Conservation (phyloP, 2,888 invertebrate species). For the Dendrolimus houi region DNA sequence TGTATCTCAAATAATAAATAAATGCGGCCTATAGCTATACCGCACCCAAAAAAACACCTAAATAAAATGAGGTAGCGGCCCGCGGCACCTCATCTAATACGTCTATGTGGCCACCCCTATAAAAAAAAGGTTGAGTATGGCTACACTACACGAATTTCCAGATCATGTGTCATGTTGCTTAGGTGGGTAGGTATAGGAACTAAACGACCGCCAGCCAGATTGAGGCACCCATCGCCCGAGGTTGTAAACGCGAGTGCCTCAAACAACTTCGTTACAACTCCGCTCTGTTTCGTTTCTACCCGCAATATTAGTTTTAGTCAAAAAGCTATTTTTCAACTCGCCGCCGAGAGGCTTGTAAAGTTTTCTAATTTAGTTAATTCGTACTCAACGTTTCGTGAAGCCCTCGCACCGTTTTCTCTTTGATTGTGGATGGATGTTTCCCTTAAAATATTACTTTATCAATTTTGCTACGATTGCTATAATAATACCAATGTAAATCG, state of each 20-base stretch:
- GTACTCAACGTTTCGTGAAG: conserved; percentile 49
- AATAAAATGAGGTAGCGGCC: too few relatives aligned
- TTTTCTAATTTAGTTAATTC: conserved; percentile 73
- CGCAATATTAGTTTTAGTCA: conserved; percentile 73
- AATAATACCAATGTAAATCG: conserved; percentile 36
- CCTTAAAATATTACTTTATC: conserved; percentile 35
- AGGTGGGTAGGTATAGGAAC: too few relatives aligned
- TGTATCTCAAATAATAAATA: too few relatives aligned
- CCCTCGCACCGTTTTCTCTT: conserved; percentile 29
- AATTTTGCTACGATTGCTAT: conserved; percentile 34
- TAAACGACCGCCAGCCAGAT: conserved; percentile 35
- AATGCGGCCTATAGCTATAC: too few relatives aligned
- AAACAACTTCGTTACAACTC: conserved; percentile 72
- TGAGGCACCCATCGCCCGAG: conserved; percentile 43
- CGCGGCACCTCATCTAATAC: too few relatives aligned
- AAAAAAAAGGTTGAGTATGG: too few relatives aligned
- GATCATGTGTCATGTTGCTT: too few relatives aligned
- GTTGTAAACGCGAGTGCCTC: conserved; percentile 54
- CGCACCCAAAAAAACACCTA: too few relatives aligned
- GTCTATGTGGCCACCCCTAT: too few relatives aligned
- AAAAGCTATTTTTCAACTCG: conserved; percentile 71
- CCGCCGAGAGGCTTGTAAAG: conserved; percentile 64
- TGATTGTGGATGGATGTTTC: conserved; percentile 42
- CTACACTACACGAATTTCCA: too few relatives aligned
- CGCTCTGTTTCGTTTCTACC: conserved; percentile 62